These are phyloP conservation scores for Melanostoma scalare DNA, from an alignment of 2,888 invertebrate genomes.

Conservation along the genomic window DNA sequence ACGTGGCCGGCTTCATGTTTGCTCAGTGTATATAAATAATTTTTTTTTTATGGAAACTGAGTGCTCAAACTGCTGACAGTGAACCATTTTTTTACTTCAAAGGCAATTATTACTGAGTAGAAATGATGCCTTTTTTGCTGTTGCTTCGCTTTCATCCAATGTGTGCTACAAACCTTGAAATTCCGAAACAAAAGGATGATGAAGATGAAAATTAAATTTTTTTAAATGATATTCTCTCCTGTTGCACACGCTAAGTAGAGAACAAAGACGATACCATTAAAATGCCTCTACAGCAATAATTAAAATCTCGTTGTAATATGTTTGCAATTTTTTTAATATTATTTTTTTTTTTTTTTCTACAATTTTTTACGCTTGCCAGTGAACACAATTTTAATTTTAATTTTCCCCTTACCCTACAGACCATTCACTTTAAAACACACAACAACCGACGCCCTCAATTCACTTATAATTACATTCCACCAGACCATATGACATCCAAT, in stretches of 20 bases:
- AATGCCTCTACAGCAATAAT: slow-evolving; percentile 57
- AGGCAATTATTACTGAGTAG: too few species aligned
- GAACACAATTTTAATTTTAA: slow-evolving; percentile 65
- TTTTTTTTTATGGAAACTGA: too few species aligned
- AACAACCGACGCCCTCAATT: slow-evolving; percentile 20
- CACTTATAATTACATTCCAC: slow-evolving; percentile 65
- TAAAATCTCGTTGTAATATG: slow-evolving; percentile 30
- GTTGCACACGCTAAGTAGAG: slow-evolving; percentile 27
- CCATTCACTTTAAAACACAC: neutral
- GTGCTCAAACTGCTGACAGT: too few species aligned
- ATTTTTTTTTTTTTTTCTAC: slow-evolving; percentile 9
- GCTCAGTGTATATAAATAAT: too few species aligned
- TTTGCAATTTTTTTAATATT: neutral
- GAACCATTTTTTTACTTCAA: too few species aligned
- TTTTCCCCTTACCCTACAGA: neutral
- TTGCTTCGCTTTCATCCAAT: neutral
- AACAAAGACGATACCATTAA: slow-evolving; percentile 59
- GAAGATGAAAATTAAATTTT: slow-evolving; percentile 43
- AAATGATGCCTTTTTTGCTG: too few species aligned
- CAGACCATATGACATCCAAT: slow-evolving; percentile 65
- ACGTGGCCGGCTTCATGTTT: too few species aligned
- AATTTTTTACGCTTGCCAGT: slow-evolving; percentile 29
- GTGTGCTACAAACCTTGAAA: neutral
- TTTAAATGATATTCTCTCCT: slow-evolving; percentile 4
- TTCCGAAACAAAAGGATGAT: neutral